These are phyloP conservation scores for Oenanthe melanoleuca DNA, from an alignment of 2,113 vertebrate genomes.

Conservation along the genomic window DNA sequence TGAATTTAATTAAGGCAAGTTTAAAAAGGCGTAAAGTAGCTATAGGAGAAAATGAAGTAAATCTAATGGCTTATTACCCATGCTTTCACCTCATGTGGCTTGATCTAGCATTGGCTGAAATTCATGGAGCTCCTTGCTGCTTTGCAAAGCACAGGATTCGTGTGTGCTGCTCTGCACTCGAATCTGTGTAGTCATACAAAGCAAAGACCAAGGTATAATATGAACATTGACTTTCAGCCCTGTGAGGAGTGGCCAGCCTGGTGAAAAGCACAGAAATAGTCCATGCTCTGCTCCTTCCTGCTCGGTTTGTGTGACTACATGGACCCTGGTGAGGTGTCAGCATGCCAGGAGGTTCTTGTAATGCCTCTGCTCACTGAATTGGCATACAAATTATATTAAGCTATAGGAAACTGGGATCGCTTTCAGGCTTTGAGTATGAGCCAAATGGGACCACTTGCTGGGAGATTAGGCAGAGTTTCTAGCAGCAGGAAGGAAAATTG, in stretches of 20 bases:
- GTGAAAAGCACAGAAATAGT: background rate
- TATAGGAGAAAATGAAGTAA: background rate
- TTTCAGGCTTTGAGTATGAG: constrained; percentile 36
- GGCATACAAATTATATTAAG: constrained; percentile 36
- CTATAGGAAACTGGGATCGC: constrained; percentile 54
- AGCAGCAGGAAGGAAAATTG: constrained; percentile 59
- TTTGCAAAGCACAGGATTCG: background rate
- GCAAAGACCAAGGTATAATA: background rate
- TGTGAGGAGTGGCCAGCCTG: background rate
- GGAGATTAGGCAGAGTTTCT: constrained; percentile 53
- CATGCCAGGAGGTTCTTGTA: constrained; percentile 23
- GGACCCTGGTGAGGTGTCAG: background rate
- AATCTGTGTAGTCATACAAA: background rate
- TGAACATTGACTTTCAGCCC: background rate
- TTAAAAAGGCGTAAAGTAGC: constrained; percentile 24
- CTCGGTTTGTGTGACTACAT: background rate
- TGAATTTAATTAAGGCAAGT: constrained; percentile 18
- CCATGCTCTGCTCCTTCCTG: background rate
- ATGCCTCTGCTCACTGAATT: constrained; percentile 27
- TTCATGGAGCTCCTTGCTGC: background rate
- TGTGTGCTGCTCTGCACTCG: fast-evolving
- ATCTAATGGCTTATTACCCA: background rate
- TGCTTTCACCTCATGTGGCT: background rate
- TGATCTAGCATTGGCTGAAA: background rate
- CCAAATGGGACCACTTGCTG: constrained; percentile 55